A percentile compares a stretch with the other conserved stretches of the same genome.
Conservation (phyloP, 2,113 vertebrate species). For the Ranitomeya imitator region DNA sequence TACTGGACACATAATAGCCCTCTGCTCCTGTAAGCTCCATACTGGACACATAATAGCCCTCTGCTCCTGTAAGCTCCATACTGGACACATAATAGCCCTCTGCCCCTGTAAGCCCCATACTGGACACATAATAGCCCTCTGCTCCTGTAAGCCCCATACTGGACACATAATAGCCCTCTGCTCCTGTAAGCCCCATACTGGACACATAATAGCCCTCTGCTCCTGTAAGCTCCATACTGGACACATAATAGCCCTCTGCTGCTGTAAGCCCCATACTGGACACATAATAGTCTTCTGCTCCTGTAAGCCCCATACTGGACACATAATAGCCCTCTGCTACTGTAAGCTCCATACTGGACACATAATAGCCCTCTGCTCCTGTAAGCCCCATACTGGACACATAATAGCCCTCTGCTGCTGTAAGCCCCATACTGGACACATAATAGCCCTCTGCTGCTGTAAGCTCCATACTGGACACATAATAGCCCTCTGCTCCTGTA, state of each 20-base stretch:
- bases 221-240: not conserved
- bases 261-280: not conserved
- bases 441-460: not conserved
- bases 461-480: too few species aligned
- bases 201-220: not conserved
- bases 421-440: not conserved
- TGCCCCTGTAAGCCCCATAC: too few species aligned
- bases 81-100: not conserved
- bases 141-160: not conserved
- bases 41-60: not conserved
- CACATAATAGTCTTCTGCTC: not conserved
- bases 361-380: not conserved
- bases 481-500: not conserved
- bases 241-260: not conserved
- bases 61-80: not conserved
- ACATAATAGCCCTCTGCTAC: not conserved
- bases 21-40: not conserved
- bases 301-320: not conserved
- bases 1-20: not conserved
- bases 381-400: not conserved
- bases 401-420: not conserved
- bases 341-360: not conserved
- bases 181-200: not conserved
- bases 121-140: not conserved
- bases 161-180: not conserved